Evolutionary conservation across 2,888 invertebrate species (phyloP).

Genomic region (Epistrophe eligans): DNA sequence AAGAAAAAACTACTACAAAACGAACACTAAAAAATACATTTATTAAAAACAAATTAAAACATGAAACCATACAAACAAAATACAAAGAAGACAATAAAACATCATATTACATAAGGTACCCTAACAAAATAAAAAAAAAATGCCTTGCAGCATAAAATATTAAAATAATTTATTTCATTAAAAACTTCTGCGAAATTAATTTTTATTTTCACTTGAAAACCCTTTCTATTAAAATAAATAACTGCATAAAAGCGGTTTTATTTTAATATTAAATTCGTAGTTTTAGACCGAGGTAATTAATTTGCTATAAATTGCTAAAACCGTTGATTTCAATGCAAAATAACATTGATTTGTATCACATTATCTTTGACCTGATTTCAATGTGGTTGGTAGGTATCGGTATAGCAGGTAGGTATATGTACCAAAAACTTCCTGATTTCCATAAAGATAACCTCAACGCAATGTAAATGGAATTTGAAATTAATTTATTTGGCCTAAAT

Average conservation of each 20-base stretch:
- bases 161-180: too few species aligned
- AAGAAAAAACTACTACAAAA: too few species aligned
- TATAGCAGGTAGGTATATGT: not conserved
- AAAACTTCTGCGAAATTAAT: too few species aligned
- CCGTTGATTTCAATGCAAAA: not conserved
- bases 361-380: constrained; percentile 5
- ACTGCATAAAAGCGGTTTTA: not conserved
- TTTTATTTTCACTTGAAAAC: not conserved
- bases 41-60: too few species aligned
- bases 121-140: too few species aligned
- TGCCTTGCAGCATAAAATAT: too few species aligned
- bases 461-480: constrained; percentile 25
- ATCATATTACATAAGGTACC: too few species aligned
- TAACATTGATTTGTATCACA: constrained; percentile 20
- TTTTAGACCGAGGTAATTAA: not conserved
- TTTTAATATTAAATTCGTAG: not conserved
- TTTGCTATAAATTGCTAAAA: not conserved
- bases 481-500: constrained; percentile 36
- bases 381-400: not conserved
- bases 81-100: too few species aligned
- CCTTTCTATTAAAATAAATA: not conserved
- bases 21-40: too few species aligned
- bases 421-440: constrained; percentile 4
- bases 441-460: constrained; percentile 33
- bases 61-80: too few species aligned